Base-by-base conservation (phyloP, 2,888 invertebrate genomes). In the Spilarctia lutea region DNA sequence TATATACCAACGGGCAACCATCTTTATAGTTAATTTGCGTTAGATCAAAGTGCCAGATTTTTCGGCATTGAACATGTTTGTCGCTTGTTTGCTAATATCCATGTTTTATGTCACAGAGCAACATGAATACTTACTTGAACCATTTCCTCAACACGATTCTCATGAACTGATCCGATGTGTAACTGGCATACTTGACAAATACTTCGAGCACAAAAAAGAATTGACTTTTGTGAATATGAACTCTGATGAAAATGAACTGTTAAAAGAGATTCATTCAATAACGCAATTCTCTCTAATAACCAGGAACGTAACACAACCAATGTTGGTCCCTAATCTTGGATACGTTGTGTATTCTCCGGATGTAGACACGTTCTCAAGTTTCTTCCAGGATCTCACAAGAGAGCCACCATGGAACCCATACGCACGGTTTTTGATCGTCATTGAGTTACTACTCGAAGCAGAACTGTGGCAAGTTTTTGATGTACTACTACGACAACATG, bases 351-450 rank as follows among this genome's bases (percentile, higher is more conserved):
- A 42, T 2, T 60, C 71, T 10, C 63, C 63, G 2, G 63, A 71
- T 3, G 42, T 63, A 24, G 27, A 60, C 11, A 71, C 71, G 7
- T 71, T 71, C 11, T 45, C 30, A 2, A 30, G 24, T 42, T 13
- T 7, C 24, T 82, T 88, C 11, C 16, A 39, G 6, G 35, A 75
- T 24, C 73, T 92, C 0, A 74, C 73, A 4, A 80, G 69, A 39
- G 91, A 90, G 27, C 39, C 75, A 0, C 71, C 81, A 0, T 93
- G 93, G 93, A 89, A 88, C 70, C 93, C 93, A 0, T 76, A 84
- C 30, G 86, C 87, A 4, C 81, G 83, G 35, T 89, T 91, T 71
- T 77, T 91, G 13, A 82, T 93, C 11, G 69, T 91, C 3, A 76
- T 93, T 3, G 73, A 85, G 56, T 52, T 73, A 3, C 75, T 92